These are phyloP conservation scores for Vireo altiloquus DNA, from an alignment of 2,113 vertebrate species.

Conservation along the genomic window DNA sequence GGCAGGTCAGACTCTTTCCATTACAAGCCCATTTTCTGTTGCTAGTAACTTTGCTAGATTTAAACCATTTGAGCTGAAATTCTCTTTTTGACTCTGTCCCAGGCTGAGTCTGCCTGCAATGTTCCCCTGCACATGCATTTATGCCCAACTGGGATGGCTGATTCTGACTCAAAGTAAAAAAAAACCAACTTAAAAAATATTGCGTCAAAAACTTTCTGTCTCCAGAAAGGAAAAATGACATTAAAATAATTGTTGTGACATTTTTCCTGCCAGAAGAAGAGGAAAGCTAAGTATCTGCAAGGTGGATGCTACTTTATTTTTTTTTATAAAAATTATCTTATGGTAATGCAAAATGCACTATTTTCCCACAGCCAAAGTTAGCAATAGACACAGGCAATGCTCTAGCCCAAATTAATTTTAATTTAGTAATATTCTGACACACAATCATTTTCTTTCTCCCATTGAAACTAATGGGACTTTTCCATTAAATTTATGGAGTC, in stretches of 20 bases:
- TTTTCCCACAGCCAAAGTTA: neutral
- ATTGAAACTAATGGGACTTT: neutral
- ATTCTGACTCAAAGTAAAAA: neutral
- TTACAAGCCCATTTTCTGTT: neutral
- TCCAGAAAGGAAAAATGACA: neutral
- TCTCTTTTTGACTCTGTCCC: neutral
- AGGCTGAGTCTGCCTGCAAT: neutral
- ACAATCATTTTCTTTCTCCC: neutral
- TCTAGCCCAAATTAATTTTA: neutral
- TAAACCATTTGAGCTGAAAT: neutral
- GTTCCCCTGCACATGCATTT: neutral
- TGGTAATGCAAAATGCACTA: neutral
- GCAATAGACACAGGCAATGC: neutral
- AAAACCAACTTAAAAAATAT: neutral
- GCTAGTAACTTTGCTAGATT: neutral
- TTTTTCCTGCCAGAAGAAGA: neutral
- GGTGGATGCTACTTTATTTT: neutral
- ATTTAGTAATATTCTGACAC: neutral
- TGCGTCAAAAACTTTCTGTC: neutral
- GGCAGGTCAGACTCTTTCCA: neutral
- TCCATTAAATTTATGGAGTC: neutral
- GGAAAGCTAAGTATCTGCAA: neutral
- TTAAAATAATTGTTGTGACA: neutral
- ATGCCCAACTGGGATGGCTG: neutral
- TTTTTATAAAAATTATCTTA: neutral